Conservation (phyloP, 1,140 invertebrate genomes). For the Maconellicoccus hirsutus region DNA sequence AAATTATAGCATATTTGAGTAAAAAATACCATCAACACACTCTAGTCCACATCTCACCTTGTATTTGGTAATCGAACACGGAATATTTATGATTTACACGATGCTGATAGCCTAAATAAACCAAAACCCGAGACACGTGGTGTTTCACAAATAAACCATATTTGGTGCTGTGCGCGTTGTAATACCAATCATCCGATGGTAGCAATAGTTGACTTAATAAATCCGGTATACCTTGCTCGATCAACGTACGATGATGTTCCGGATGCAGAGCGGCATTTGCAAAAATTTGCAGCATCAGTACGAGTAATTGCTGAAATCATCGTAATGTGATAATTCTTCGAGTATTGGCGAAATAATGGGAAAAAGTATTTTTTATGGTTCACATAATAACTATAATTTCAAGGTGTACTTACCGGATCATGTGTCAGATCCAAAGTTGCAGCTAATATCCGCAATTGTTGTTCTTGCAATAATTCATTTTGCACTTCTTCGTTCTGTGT, state of each 20-base stretch:
- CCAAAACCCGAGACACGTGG: slow-evolving; percentile 53
- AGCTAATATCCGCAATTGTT: slow-evolving; percentile 45
- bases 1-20: neutral
- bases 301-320: slow-evolving; percentile 48
- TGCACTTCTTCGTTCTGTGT: slow-evolving; percentile 44
- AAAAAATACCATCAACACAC: neutral
- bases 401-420: slow-evolving; percentile 43
- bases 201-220: slow-evolving; percentile 52
- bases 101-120: slow-evolving; percentile 42
- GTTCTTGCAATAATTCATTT: slow-evolving; percentile 42
- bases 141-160: slow-evolving; percentile 59
- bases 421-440: slow-evolving; percentile 51
- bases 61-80: slow-evolving; percentile 12
- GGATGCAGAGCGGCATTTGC: slow-evolving; percentile 49
- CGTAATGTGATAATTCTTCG: neutral
- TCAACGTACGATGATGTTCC: slow-evolving; percentile 42
- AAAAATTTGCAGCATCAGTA: slow-evolving; percentile 52
- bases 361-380: too few species aligned
- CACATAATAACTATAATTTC: too few species aligned
- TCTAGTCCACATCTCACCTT: neutral
- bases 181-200: slow-evolving; percentile 63
- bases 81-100: slow-evolving; percentile 33
- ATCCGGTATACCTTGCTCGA: slow-evolving; percentile 50
- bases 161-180: slow-evolving; percentile 59
- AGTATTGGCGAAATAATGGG: too few species aligned